phyloP scores from a whole-genome alignment of 2,888 invertebrate genomes.

The Esperia sulphurella region DNA sequence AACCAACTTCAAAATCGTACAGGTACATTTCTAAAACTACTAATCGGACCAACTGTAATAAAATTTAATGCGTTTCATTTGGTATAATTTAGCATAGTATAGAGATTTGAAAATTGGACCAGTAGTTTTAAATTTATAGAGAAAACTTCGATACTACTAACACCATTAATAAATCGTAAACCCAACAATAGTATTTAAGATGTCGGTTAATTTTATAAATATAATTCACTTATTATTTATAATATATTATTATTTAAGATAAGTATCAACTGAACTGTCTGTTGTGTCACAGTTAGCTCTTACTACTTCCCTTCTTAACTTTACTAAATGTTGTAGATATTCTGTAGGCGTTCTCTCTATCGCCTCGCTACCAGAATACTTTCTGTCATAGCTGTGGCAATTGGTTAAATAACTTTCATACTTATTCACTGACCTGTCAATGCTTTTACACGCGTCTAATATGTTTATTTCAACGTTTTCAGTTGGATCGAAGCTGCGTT shows the following conservation, averaged over 20 bases:
- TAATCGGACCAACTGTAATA: too few species aligned
- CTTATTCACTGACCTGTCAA: conserved; percentile 46
- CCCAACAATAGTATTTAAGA: too few species aligned
- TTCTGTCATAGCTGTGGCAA: conserved; percentile 22
- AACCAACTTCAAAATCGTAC: too few species aligned
- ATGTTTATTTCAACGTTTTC: conserved; percentile 46
- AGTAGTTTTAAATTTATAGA: too few species aligned
- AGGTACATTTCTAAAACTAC: too few species aligned
- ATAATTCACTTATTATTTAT: too few species aligned
- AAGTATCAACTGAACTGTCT: conserved; percentile 27
- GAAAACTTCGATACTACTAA: too few species aligned
- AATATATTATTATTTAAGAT: conserved; percentile 16
- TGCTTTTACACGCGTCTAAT: conserved; percentile 46
- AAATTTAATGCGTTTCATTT: too few species aligned
- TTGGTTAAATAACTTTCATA: conserved; percentile 49
- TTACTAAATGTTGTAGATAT: conserved; percentile 78
- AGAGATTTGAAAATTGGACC: too few species aligned
- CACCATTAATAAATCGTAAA: too few species aligned
- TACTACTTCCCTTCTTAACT: conserved; percentile 75
- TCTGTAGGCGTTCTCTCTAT: conserved; percentile 67
- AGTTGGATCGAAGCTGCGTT: conserved; percentile 17
- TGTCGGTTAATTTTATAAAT: too few species aligned
- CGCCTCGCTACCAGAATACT: conserved; percentile 11
- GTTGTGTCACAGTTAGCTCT: conserved; percentile 66
- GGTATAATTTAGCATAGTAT: too few species aligned